Evolutionary conservation across 1,140 invertebrate species (phyloP), one percentile per base, ranked within the genome.

Genomic region (Alviniconcha marisindica): DNA sequence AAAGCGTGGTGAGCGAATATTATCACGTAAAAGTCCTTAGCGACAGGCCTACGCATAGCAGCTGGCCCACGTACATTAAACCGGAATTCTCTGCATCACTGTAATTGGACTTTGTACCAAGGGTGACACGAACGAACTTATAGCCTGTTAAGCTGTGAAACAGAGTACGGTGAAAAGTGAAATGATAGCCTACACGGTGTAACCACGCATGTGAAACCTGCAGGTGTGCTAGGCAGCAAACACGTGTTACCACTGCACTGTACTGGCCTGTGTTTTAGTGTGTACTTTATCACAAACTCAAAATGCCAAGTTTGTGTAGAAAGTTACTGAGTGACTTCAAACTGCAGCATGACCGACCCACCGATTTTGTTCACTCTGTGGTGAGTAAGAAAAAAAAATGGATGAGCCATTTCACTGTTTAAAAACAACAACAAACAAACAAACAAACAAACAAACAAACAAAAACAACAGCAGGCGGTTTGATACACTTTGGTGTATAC

Each of bases 311-410:
- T 71, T 18, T 0, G 33, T 71, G 33, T 7, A 14, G 69, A 14
- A 40, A 40, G 15, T 21, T 4, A 10, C 31, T 21, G 31, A 38
- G 21, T 18, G 69, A 38, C 28, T 71, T 71, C 36, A 31, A 36
- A 14, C 36, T 71, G 69, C 33, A 71, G 10, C 69, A 71, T 40
- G 69, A 71, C 40, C 69, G 69, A 71, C 69, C 69, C 36, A 40
- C 14, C 36, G 69, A 42, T 40, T 71, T 71, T 24, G 69, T 71
- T n/a, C 69, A 71, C 21, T 71, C 69, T 38, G 69, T 71, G 69
- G 69, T 71, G 18, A 71, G 69, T 71, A n/a, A n/a, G n/a, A n/a
- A n/a, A n/a, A n/a, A n/a, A n/a, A n/a, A n/a, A n/a, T n/a, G n/a
- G n/a, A n/a, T n/a, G n/a, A n/a, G n/a, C n/a, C n/a, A 4, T 1